A percentile compares a stretch with the other conserved stretches of the same genome.
phyloP scores from a whole-genome alignment of 2,888 invertebrate genomes.

The Xanthostigma xanthostigma region DNA sequence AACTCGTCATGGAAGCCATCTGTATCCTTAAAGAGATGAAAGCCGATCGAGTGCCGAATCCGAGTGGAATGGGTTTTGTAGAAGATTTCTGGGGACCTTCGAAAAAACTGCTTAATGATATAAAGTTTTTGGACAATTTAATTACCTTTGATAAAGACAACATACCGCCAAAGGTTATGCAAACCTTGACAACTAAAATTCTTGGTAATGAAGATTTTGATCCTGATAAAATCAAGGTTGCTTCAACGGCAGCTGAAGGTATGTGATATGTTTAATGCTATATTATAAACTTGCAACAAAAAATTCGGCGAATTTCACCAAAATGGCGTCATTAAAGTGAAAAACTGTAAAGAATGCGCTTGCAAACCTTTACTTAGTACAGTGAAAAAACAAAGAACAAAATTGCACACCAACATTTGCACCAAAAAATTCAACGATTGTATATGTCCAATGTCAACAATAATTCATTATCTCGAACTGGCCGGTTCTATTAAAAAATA shows the following conservation, averaged over 20 bases:
- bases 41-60: slow-evolving; percentile 73
- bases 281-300: too few species aligned
- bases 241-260: slow-evolving; percentile 83
- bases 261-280: slow-evolving; percentile 6
- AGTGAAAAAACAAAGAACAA: too few species aligned
- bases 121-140: slow-evolving; percentile 79
- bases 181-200: slow-evolving; percentile 67
- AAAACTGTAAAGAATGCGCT: too few species aligned
- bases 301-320: too few species aligned
- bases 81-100: slow-evolving; percentile 94
- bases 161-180: slow-evolving; percentile 69
- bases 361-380: too few species aligned
- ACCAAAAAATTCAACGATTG: too few species aligned
- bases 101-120: slow-evolving; percentile 74
- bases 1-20: slow-evolving; percentile 87
- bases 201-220: slow-evolving; percentile 76
- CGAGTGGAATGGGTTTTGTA: slow-evolving; percentile 65
- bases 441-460: too few species aligned
- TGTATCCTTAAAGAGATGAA: slow-evolving; percentile 87
- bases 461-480: too few species aligned
- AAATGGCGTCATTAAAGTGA: too few species aligned
- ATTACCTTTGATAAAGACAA: slow-evolving; percentile 88
- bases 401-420: too few species aligned
- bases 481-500: too few species aligned
- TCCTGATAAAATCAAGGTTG: slow-evolving; percentile 75